A percentile compares a stretch with the other conserved stretches of the same genome.
phyloP scores from a whole-genome alignment of 37 sponge, comb jelly and placozoan genomes.

The Ianthella basta region DNA sequence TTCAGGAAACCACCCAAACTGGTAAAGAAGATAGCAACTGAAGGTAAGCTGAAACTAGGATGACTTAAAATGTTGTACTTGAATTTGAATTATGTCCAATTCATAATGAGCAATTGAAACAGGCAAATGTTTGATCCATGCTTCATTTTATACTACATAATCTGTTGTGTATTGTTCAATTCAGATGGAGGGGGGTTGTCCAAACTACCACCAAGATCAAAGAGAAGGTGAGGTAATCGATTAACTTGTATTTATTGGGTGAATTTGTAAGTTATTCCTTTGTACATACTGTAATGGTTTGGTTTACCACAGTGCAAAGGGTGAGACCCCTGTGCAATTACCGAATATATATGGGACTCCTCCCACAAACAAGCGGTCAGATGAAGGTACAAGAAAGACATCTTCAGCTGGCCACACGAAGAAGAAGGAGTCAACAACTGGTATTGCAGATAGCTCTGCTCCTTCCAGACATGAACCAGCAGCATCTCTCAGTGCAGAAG shows the following conservation, averaged over 20 bases:
- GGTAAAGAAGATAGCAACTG: conserved; percentile 56
- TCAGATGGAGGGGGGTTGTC: not conserved
- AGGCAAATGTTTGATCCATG: too few species aligned
- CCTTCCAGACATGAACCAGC: not conserved
- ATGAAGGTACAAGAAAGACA: not conserved
- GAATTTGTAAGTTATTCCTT: not conserved
- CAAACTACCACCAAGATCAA: not conserved
- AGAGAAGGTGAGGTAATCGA: not conserved
- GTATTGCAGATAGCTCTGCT: not conserved
- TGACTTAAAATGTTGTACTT: too few species aligned
- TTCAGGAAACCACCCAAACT: conserved; percentile 93
- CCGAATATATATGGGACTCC: conserved; percentile 10
- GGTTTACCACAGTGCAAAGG: conserved; percentile 1
- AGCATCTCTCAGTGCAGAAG: not conserved
- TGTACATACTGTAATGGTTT: not conserved
- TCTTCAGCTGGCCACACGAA: conserved; percentile 3
- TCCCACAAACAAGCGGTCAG: conserved; percentile 3
- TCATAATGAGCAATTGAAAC: too few species aligned
- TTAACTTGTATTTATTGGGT: not conserved
- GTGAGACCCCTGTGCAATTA: conserved; percentile 10
- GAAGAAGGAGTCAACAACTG: not conserved
- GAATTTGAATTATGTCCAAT: too few species aligned
- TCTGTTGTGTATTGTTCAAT: conserved; percentile 9
- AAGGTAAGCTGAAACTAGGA: not conserved
- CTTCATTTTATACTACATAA: not conserved